Base-by-base conservation (phyloP, 2,797 vertebrate genomes). In the Rousettus madagascariensis region DNA sequence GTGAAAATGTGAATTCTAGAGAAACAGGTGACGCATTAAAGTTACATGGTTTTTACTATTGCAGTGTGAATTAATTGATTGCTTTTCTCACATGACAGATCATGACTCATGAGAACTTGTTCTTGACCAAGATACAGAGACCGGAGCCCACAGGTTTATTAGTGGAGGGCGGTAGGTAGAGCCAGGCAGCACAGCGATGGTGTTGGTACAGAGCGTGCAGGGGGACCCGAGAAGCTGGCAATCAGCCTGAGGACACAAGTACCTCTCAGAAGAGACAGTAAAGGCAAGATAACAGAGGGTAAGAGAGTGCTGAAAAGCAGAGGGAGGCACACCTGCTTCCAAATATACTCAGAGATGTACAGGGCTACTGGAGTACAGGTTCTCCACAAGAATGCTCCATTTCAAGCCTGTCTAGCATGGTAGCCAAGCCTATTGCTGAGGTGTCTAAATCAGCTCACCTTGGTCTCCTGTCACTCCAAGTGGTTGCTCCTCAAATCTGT, bases 261-360 rank as follows among this genome's bases (percentile, higher is more conserved):
- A 17, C 28, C 80, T 38, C 10, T 79, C 49, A 28, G 53, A 20
- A 85, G n/a, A 91, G 26, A 33, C 36, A 16, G 26, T 15, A 65
- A 51, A 66, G 33, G 41, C 43, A 43, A 91, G 80, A 38, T 8
- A 8, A 55, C 26, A 53, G 9, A 2, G 0, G 5, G 1, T 9
- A 26, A 57, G 26, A 33, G 1, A 41, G 41, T 26, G 8, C 30
- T 33, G 28, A 53, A n/a, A 46, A 26, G 36, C n/a, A 41, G 11
- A 41, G 68, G 63, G 22, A 30, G 33, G 5, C 2, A 0, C 22
- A 26, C 5, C 0, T 22, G 6, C 4, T 30, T 8, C 53, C 38
- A 43, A 57, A 43, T 1, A 26, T 0, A 5, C 2, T 1, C 3
- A 0, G n/a, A 16, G 49, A 19, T 11, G 33, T 22, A 5, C 1